Evolutionary conservation across 2,888 invertebrate genomes (phyloP).

Genomic region (Kuschelorhynchus macadamiae): DNA sequence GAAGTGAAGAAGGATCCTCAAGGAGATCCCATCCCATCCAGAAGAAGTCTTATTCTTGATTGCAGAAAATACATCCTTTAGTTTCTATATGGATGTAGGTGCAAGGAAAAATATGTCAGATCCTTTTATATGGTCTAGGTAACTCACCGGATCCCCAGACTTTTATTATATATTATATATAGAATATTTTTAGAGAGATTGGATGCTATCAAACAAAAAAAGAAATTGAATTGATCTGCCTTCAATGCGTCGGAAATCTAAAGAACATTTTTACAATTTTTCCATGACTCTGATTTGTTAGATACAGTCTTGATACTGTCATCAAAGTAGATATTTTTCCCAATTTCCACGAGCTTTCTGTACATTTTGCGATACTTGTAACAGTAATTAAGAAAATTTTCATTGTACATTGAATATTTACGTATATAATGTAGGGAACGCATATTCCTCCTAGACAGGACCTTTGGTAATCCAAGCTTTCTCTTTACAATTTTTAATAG

Average conservation of each 20-base stretch:
- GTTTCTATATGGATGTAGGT: background rate
- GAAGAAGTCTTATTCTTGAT: background rate
- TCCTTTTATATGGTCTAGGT: background rate
- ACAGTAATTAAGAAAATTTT: too few species aligned
- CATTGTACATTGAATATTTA: too few species aligned
- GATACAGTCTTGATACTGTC: background rate
- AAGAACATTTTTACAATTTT: background rate
- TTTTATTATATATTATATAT: too few species aligned
- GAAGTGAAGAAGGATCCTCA: background rate
- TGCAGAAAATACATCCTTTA: background rate
- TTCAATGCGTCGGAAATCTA: background rate
- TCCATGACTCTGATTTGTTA: conserved; percentile 1
- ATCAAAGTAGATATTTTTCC: background rate
- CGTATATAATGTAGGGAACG: too few species aligned
- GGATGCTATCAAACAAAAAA: conserved; percentile 6
- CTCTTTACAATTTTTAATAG: too few species aligned
- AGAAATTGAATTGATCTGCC: background rate
- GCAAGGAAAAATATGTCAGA: conserved; percentile 2
- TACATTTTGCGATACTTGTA: too few species aligned
- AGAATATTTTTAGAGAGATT: background rate
- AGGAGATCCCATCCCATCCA: background rate
- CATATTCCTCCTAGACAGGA: too few species aligned
- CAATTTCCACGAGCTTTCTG: too few species aligned
- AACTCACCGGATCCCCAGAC: background rate
- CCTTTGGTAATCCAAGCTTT: too few species aligned